Evolutionary conservation across 2,888 invertebrate species (phyloP).

Genomic region (Hyles lineata): DNA sequence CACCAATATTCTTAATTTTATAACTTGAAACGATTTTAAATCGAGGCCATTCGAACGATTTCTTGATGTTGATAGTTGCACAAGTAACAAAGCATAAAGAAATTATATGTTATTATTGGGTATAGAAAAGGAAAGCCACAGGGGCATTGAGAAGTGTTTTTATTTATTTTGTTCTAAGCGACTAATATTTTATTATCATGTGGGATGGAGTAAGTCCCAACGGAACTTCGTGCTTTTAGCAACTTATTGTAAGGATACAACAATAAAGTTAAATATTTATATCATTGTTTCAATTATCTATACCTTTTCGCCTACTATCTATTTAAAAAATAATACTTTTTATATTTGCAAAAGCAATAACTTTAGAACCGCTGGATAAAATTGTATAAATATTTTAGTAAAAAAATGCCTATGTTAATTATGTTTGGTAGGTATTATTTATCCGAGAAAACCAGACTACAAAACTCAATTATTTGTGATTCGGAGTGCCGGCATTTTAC

Average conservation of each 20-base stretch:
- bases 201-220: slow-evolving; percentile 72
- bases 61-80: slow-evolving; percentile 78
- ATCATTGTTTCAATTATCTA: slow-evolving; percentile 44
- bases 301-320: neutral
- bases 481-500: no score
- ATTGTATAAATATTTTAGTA: no score
- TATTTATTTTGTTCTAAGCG: slow-evolving; percentile 83
- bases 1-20: neutral
- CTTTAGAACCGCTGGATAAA: no score
- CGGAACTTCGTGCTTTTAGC: slow-evolving; percentile 77
- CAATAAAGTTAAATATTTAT: slow-evolving; percentile 68
- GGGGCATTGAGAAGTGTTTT: slow-evolving; percentile 77
- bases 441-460: no score
- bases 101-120: slow-evolving; percentile 70
- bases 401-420: no score
- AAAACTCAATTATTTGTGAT: no score
- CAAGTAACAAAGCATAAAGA: slow-evolving; percentile 77
- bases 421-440: no score
- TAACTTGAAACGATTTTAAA: slow-evolving; percentile 66
- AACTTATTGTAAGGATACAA: slow-evolving; percentile 74
- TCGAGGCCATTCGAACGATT: slow-evolving; percentile 80
- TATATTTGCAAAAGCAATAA: no score
- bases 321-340: no score
- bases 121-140: slow-evolving; percentile 65
- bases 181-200: slow-evolving; percentile 80